Base-by-base conservation (phyloP, 2,113 vertebrate species). In the Aphelocoma coerulescens region DNA sequence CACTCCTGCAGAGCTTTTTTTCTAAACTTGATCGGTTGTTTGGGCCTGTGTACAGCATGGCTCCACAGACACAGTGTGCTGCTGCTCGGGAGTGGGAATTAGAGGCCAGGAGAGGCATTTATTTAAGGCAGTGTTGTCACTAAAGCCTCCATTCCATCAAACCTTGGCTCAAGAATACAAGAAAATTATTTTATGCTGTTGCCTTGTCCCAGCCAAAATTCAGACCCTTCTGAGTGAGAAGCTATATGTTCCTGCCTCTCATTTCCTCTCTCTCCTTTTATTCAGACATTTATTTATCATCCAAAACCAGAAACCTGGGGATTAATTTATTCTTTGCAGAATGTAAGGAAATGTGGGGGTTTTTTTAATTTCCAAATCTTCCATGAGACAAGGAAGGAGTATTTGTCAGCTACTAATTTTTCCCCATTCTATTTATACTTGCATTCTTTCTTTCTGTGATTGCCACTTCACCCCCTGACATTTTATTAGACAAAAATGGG, bases 151-250 rank as follows among this genome's bases (percentile, higher is more conserved):
- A 75, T 39, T 94, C 68, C 28, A 63, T 81, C 66, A 91, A 73
- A 79, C 26, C 12, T 80, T 95, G 90, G 95, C 78, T 75, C 8
- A 4, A 72, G 51, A 91, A 81, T 55, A 92, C 65, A 91, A 94
- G 83, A 86, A 92, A 95, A 71, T 61, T 1, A 41, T 91, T 93
- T 86, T 93, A 59, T 0, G 11, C 71, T 84, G 11, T 30, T 61
- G 67, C 63, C 17, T 76, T 69, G 41, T 80, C 78, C 46, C 51
- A 86, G 95, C 79, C 85, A 95, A 95, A 67, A 74, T 48, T 93
- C 87, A 93, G 76, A 75, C 51, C 33, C 67, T 95, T 96, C 85
- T 93, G 90, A 96, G 82, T 88, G 85, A 90, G 94, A 88, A 90
- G 88, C 71, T 80, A 83, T 63, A 43, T 67, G 79, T 35, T 96